Percentiles rank a stretch among this genome's conserved stretches.
Conservation (phyloP, 64 coral and sea anemone genomes). For the Orbicella faveolata region DNA sequence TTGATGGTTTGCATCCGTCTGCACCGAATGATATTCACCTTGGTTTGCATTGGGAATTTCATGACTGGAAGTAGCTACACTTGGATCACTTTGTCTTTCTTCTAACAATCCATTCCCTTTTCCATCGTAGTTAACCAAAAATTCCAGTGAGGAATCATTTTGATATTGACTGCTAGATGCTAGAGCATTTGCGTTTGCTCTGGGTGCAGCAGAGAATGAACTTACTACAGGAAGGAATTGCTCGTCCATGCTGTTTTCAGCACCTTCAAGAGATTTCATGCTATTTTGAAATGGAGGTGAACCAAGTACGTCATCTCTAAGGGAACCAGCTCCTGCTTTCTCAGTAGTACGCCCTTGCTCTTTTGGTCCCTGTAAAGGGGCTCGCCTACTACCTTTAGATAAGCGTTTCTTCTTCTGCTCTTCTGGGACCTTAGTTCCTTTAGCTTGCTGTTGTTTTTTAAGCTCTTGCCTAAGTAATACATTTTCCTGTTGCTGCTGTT, state of each 20-base stretch:
- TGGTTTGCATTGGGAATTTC: background rate
- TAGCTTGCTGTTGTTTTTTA: conserved; percentile 77
- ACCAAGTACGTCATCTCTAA: background rate
- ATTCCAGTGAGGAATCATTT: conserved; percentile 2
- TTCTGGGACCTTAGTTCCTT: conserved; percentile 63
- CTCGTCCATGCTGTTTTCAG: background rate
- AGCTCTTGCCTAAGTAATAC: conserved; percentile 77
- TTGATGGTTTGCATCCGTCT: conserved; percentile 12
- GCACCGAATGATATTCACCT: conserved; percentile 4
- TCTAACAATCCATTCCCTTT: background rate
- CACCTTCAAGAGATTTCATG: background rate
- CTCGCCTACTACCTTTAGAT: background rate
- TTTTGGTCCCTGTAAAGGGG: conserved; percentile 6
- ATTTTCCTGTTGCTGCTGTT: conserved; percentile 91
- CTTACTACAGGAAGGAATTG: background rate
- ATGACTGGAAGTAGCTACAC: background rate
- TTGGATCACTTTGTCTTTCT: background rate
- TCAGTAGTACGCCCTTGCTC: background rate
- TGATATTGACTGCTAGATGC: conserved; percentile 16
- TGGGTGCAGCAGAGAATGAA: conserved; percentile 18
- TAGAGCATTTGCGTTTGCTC: conserved; percentile 33
- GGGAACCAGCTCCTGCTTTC: background rate
- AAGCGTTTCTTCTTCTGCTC: conserved; percentile 82
- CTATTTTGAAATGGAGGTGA: background rate
- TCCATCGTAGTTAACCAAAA: conserved; percentile 9